Conservation (phyloP, 2,113 vertebrate genomes). For the Thomomys bottae region DNA sequence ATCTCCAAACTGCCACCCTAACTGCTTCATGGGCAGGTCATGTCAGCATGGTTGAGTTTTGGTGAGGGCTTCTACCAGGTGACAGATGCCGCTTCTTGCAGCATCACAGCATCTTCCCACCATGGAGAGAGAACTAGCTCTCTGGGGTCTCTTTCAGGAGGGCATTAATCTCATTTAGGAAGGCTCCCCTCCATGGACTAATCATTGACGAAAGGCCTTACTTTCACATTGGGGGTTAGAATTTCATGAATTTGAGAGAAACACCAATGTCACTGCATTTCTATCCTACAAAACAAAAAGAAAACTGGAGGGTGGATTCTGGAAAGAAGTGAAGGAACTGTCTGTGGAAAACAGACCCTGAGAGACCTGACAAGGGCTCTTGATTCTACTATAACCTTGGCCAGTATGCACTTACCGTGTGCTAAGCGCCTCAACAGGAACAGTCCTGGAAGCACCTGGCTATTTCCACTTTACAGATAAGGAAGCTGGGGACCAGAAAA, state of each 20-base stretch:
- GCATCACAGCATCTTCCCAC: background rate
- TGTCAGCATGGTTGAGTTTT: background rate
- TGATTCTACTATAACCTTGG: background rate
- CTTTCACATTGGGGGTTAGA: background rate
- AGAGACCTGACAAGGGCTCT: background rate
- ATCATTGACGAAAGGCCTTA: background rate
- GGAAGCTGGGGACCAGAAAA: slow-evolving; percentile 1
- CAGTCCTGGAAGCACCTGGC: background rate
- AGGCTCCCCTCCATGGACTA: background rate
- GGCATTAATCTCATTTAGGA: background rate
- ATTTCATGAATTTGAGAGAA: background rate
- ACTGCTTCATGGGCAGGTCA: background rate
- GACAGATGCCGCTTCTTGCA: background rate
- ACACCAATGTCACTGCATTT: background rate
- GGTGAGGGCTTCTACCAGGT: background rate
- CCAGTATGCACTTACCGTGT: background rate
- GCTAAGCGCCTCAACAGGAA: background rate
- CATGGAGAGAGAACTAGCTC: background rate
- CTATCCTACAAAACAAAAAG: background rate
- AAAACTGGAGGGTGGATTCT: background rate
- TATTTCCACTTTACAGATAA: background rate
- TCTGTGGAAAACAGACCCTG: background rate
- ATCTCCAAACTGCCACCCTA: background rate
- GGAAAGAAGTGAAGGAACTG: background rate
- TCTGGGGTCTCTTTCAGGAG: background rate